These are phyloP conservation scores for Diacarnus erythraeanus DNA, from an alignment of 37 sponge, comb jelly and placozoan genomes.

Conservation along the genomic window DNA sequence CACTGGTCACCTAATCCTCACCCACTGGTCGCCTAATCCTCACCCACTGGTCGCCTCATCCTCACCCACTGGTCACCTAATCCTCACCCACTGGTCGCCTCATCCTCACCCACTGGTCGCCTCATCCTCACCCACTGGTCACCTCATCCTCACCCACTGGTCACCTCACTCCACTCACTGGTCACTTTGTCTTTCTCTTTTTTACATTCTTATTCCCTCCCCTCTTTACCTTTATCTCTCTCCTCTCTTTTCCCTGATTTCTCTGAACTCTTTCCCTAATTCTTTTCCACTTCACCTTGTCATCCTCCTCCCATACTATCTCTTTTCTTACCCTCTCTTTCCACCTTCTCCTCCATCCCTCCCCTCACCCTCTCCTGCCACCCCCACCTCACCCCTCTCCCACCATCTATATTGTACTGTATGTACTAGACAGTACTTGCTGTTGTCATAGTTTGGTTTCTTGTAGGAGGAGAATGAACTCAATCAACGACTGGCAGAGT, in stretches of 20 bases:
- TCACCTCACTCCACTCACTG: neutral
- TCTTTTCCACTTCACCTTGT: no score
- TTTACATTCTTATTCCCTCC: neutral
- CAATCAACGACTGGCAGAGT: slow-evolving; percentile 30
- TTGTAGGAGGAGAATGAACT: slow-evolving; percentile 46
- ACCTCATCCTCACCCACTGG: slow-evolving; percentile 1
- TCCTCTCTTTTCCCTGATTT: no score
- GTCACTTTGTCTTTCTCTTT: neutral
- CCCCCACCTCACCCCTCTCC: neutral
- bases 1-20: neutral
- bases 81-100: neutral
- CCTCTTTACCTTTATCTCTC: no score
- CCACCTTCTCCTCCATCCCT: neutral
- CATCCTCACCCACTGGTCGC: neutral
- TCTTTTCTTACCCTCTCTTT: no score
- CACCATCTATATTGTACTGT: no score
- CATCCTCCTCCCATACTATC: no score
- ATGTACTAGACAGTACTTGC: no score
- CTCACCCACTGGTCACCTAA: neutral
- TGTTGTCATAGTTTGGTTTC: neutral
- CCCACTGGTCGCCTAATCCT: neutral
- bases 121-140: neutral
- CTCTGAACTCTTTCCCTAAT: no score
- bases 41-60: neutral
- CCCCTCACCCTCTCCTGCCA: neutral